These are phyloP conservation scores for Synanthedon myopaeformis DNA, from an alignment of 2,888 invertebrate genomes.

Conservation along the genomic window DNA sequence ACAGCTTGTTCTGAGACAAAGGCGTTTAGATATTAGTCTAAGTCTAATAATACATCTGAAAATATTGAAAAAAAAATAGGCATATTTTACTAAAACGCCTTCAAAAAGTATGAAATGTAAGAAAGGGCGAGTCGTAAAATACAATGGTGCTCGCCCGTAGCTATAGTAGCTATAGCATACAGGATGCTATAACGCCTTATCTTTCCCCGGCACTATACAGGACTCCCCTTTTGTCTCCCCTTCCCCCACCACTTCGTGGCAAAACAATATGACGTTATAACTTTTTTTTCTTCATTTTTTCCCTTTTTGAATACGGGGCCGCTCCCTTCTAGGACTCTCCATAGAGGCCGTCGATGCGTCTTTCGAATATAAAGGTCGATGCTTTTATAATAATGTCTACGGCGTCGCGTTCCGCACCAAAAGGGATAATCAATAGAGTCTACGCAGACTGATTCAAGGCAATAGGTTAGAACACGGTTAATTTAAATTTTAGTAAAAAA, in stretches of 20 bases:
- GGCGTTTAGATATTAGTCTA: too few species aligned
- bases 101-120: conserved; percentile 40
- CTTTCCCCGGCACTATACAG: conserved; percentile 56
- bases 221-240: conserved; percentile 28
- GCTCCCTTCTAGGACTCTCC: conserved; percentile 49
- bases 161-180: conserved; percentile 37
- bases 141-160: conserved; percentile 29
- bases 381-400: conserved; percentile 17
- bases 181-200: conserved; percentile 54
- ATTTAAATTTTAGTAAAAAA: too few species aligned
- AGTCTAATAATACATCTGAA: too few species aligned
- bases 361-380: conserved; percentile 37
- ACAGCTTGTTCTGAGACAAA: too few species aligned
- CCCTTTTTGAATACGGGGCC: conserved; percentile 59
- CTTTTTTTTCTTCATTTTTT: conserved; percentile 62
- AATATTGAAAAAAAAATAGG: conserved; percentile 2
- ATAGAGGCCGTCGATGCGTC: conserved; percentile 43
- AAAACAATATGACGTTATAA: conserved; percentile 71
- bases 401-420: neutral
- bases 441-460: neutral
- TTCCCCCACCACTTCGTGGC: conserved; percentile 48
- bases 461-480: too few species aligned
- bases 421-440: neutral
- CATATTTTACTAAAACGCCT: conserved; percentile 33
- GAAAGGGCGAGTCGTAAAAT: conserved; percentile 42